A percentile compares a stretch with the other conserved stretches of the same genome.
These are phyloP conservation scores for Sphaeramia orbicularis DNA, from an alignment of 2,797 vertebrate species.

Conservation along the genomic window DNA sequence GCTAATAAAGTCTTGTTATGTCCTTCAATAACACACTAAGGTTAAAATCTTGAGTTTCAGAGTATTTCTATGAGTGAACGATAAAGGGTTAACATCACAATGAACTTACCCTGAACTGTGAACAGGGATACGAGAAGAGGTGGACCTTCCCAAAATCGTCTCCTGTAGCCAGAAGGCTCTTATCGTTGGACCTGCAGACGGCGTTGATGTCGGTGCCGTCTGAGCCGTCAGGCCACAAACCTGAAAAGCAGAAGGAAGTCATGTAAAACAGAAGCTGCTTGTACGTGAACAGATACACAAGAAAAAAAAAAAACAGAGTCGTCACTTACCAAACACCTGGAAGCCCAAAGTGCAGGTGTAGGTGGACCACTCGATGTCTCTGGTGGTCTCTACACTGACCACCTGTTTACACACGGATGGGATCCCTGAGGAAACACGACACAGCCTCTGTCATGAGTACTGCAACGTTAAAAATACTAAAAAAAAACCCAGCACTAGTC, in stretches of 20 bases:
- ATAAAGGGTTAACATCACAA: no score
- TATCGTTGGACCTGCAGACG: constrained; percentile 89
- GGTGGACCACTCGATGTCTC: constrained; percentile 94
- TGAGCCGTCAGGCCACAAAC: constrained; percentile 97
- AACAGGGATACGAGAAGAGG: constrained; percentile 95
- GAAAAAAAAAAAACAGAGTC: no score
- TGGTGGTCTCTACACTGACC: constrained; percentile 94
- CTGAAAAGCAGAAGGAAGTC: constrained; percentile 78
- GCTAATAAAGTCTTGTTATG: no score
- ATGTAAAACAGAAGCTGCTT: no score
- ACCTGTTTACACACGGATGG: constrained; percentile 98
- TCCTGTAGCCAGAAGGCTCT: constrained; percentile 92
- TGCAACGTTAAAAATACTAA: neutral
- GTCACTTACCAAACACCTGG: constrained; percentile 93
- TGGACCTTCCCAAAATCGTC: constrained; percentile 99
- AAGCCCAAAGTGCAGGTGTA: constrained; percentile 95
- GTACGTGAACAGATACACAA: no score
- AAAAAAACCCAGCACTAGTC: no score
- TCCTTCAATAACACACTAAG: no score
- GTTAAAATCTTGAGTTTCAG: no score
- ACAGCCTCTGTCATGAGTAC: neutral
- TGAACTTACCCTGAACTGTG: constrained; percentile 92
- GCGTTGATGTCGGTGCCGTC: constrained; percentile 98
- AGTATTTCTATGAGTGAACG: no score
- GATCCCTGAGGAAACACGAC: constrained; percentile 86